Evolutionary conservation across 2,113 vertebrate genomes (phyloP).

Genomic region (Narcine bancroftii): DNA sequence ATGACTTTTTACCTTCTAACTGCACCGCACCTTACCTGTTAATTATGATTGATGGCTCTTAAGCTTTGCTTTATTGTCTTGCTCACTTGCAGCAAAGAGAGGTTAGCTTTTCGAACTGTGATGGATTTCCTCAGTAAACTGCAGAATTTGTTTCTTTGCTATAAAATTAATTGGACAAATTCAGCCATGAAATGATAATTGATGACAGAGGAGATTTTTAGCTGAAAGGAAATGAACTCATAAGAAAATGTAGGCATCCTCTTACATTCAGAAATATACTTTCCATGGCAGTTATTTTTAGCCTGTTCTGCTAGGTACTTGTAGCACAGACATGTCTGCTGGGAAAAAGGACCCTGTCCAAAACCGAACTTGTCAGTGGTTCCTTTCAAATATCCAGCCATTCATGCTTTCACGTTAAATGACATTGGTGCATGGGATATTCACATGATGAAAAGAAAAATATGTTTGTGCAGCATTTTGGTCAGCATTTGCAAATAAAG

Average conservation of each 20-base stretch:
- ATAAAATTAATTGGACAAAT: slow-evolving; percentile 3
- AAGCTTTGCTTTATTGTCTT: background rate
- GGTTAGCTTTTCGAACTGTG: background rate
- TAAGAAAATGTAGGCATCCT: background rate
- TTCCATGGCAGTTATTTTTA: background rate
- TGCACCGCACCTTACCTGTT: background rate
- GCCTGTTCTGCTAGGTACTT: background rate
- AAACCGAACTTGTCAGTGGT: background rate
- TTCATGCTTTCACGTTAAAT: background rate
- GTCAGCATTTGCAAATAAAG: background rate
- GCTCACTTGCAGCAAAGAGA: background rate
- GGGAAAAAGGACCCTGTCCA: background rate
- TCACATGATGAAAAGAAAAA: background rate
- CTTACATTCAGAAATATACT: slow-evolving; percentile 21
- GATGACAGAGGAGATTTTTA: background rate
- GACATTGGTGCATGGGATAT: background rate
- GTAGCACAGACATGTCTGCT: background rate
- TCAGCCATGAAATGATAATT: slow-evolving; percentile 15
- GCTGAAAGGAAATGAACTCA: background rate
- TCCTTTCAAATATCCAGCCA: background rate
- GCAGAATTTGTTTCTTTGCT: background rate
- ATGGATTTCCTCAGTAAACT: background rate
- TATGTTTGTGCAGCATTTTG: background rate
- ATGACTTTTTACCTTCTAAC: background rate
- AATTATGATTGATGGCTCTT: slow-evolving; percentile 12